These are phyloP conservation scores for Danaus melanippus DNA, from an alignment of 1,140 invertebrate species.

Conservation along the genomic window DNA sequence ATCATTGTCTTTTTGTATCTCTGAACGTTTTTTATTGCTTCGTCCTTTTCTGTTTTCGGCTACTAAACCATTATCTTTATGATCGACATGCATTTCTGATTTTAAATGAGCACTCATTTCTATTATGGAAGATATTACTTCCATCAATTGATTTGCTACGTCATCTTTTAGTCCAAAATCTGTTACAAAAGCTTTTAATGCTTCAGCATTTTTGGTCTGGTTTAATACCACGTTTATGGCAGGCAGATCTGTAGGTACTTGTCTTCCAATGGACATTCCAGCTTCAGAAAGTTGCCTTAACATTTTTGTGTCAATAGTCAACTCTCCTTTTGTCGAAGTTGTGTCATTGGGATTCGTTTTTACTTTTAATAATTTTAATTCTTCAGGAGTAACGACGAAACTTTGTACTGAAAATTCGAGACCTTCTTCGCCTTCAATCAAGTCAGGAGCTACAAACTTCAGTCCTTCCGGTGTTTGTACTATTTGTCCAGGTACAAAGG, in stretches of 20 bases:
- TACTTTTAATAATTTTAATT: slow-evolving; percentile 76
- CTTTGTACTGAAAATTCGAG: slow-evolving; percentile 83
- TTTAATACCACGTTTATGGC: slow-evolving; percentile 76
- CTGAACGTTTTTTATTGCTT: slow-evolving; percentile 40
- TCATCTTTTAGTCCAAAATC: slow-evolving; percentile 69
- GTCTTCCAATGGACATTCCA: slow-evolving; percentile 79
- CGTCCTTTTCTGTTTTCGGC: slow-evolving; percentile 40
- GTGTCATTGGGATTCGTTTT: slow-evolving; percentile 73
- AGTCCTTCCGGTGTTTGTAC: slow-evolving; percentile 81
- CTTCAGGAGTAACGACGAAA: slow-evolving; percentile 81
- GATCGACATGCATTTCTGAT: slow-evolving; percentile 47
- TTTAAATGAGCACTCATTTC: slow-evolving; percentile 70
- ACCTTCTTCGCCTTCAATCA: slow-evolving; percentile 77
- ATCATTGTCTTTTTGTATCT: slow-evolving; percentile 27
- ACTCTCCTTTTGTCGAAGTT: slow-evolving; percentile 73
- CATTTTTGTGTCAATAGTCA: slow-evolving; percentile 79
- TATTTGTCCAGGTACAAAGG: slow-evolving; percentile 80
- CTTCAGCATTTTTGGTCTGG: slow-evolving; percentile 69
- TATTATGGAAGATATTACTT: slow-evolving; percentile 66
- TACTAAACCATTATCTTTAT: slow-evolving; percentile 29
- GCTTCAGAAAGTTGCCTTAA: slow-evolving; percentile 79
- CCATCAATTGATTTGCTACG: slow-evolving; percentile 69
- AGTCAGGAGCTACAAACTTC: slow-evolving; percentile 80
- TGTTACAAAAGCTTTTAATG: slow-evolving; percentile 66
- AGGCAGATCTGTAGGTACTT: slow-evolving; percentile 75